Evolutionary conservation across 2,888 invertebrate species (phyloP).

Genomic region (Cyaniris semiargus): DNA sequence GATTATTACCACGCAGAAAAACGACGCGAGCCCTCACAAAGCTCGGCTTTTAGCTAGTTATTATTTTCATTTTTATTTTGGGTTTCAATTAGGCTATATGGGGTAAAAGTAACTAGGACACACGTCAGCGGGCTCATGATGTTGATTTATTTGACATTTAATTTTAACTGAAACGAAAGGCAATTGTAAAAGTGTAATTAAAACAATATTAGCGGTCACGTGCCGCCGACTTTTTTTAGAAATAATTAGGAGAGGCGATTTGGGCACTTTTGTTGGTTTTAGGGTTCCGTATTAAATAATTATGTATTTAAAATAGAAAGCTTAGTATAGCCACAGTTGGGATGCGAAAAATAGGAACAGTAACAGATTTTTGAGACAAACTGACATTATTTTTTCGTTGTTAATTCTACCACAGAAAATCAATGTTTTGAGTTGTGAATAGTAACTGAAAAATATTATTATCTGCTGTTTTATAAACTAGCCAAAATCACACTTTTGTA

Average conservation of each 20-base stretch:
- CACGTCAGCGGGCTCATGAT: background rate
- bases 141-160: constrained; percentile 16
- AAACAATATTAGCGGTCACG: constrained; percentile 17
- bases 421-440: too few species aligned
- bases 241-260: constrained; percentile 15
- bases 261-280: background rate
- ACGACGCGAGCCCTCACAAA: too few species aligned
- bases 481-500: too few species aligned
- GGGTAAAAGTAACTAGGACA: background rate
- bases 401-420: too few species aligned
- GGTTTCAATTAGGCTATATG: background rate
- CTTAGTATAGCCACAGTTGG: too few species aligned
- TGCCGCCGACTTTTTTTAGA: constrained; percentile 21
- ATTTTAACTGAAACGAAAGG: constrained; percentile 8
- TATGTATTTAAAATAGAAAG: background rate
- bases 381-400: too few species aligned
- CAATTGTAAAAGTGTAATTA: constrained; percentile 21
- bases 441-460: too few species aligned
- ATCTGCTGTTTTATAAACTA: too few species aligned
- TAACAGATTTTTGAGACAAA: too few species aligned
- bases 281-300: background rate
- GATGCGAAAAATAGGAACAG: too few species aligned
- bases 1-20: too few species aligned
- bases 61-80: background rate
- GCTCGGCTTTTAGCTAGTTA: too few species aligned